phyloP scores from a whole-genome alignment of 2,113 vertebrate species.

The Bos javanicus region DNA sequence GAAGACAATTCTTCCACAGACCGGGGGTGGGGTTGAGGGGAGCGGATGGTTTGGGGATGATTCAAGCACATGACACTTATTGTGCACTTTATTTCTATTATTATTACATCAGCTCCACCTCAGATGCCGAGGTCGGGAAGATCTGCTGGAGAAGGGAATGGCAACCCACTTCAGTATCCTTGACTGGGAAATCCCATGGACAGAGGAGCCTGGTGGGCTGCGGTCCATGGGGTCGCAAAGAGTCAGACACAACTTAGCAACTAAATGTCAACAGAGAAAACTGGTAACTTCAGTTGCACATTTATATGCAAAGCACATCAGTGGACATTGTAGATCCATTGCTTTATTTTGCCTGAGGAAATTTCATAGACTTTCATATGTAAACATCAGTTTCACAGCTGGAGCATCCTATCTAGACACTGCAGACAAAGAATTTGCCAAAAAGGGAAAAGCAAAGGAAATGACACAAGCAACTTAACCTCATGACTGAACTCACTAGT shows the following conservation, averaged over 20 bases:
- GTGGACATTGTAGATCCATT: background rate
- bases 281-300: background rate
- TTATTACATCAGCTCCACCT: background rate
- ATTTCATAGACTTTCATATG: background rate
- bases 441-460: background rate
- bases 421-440: background rate
- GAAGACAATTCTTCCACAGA: background rate
- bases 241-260: background rate
- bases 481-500: background rate
- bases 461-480: background rate
- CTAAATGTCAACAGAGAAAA: background rate
- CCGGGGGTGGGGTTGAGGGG: accelerated
- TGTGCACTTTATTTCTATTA: background rate
- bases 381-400: background rate
- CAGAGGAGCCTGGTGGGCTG: background rate
- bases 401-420: background rate
- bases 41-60: background rate
- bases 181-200: background rate
- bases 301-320: background rate
- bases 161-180: background rate
- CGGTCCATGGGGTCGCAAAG: background rate
- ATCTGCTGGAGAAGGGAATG: background rate
- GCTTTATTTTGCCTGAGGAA: background rate
- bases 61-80: background rate
- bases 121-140: background rate